These are phyloP conservation scores for Lordiphosa andalusiaca DNA, from an alignment of 2,888 invertebrate genomes.

Conservation along the genomic window DNA sequence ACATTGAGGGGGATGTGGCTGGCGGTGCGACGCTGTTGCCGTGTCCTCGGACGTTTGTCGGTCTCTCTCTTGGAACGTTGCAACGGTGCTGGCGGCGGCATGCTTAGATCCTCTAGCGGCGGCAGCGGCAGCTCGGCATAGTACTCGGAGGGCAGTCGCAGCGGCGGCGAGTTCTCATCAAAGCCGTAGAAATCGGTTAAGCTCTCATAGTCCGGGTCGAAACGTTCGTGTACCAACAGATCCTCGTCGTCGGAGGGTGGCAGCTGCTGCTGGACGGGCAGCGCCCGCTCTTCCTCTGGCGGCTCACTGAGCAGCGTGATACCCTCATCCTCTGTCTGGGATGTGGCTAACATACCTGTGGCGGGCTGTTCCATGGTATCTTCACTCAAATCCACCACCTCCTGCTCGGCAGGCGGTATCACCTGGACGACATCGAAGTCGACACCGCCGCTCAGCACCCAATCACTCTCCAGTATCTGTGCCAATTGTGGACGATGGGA, in stretches of 20 bases:
- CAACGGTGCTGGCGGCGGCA: slow-evolving; percentile 1
- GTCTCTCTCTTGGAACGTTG: neutral
- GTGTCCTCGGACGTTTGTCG: slow-evolving; percentile 35
- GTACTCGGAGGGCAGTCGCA: slow-evolving; percentile 35
- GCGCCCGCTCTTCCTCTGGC: slow-evolving; percentile 6
- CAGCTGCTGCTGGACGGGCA: neutral
- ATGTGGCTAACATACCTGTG: slow-evolving; percentile 3
- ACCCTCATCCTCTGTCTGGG: slow-evolving; percentile 14
- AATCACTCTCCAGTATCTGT: slow-evolving; percentile 81
- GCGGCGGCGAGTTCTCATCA: slow-evolving; percentile 34
- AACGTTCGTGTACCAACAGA: slow-evolving; percentile 5
- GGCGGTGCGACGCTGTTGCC: slow-evolving; percentile 42
- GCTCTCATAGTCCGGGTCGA: slow-evolving; percentile 35
- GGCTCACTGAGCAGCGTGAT: slow-evolving; percentile 16
- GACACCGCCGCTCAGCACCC: slow-evolving; percentile 33
- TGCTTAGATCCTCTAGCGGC: neutral
- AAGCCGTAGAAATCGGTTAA: slow-evolving; percentile 50
- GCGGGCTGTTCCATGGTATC: slow-evolving; percentile 33
- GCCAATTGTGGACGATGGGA: slow-evolving; percentile 59
- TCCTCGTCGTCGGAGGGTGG: slow-evolving; percentile 19
- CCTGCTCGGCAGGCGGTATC: slow-evolving; percentile 24
- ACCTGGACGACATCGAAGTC: slow-evolving; percentile 40
- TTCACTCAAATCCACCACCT: slow-evolving; percentile 52
- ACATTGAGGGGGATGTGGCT: slow-evolving; percentile 13
- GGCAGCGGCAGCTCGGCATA: slow-evolving; percentile 26